phyloP scores from a whole-genome alignment of 1,140 invertebrate species.

The Papilio xuthus region DNA sequence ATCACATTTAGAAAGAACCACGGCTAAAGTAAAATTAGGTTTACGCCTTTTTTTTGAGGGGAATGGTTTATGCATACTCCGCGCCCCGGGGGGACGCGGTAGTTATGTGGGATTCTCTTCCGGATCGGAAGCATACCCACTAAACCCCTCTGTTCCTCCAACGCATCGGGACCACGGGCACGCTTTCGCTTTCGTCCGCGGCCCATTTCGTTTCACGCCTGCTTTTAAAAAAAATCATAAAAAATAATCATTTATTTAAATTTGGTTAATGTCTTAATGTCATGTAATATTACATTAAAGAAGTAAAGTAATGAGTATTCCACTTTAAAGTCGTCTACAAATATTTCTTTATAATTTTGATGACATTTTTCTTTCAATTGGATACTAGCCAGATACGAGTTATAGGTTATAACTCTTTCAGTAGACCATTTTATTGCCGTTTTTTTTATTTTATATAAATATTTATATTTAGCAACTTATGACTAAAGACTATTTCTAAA shows the following conservation, averaged over 20 bases:
- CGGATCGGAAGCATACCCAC: too few species aligned
- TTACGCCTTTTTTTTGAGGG: too few species aligned
- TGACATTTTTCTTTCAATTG: constrained; percentile 72
- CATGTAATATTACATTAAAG: constrained; percentile 4
- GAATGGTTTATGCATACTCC: too few species aligned
- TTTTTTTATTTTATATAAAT: constrained; percentile 5
- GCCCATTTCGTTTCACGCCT: background rate
- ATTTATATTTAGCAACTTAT: background rate
- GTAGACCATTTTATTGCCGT: constrained; percentile 31
- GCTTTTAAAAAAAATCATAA: background rate
- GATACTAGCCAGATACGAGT: constrained; percentile 63
- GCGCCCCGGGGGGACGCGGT: too few species aligned
- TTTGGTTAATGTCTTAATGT: constrained; percentile 18
- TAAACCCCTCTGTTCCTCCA: too few species aligned
- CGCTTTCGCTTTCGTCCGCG: too few species aligned
- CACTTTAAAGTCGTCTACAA: constrained; percentile 73
- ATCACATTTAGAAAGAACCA: background rate
- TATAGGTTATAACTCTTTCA: constrained; percentile 57
- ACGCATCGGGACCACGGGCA: too few species aligned
- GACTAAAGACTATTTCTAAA: background rate
- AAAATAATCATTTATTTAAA: constrained; percentile 37
- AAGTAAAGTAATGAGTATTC: constrained; percentile 70
- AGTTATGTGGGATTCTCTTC: too few species aligned
- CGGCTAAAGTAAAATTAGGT: background rate
- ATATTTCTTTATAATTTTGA: constrained; percentile 79